Percentiles rank a stretch among this genome's conserved stretches.
These are phyloP conservation scores for Hydraecia micacea DNA, from an alignment of 2,888 invertebrate species.

Conservation along the genomic window DNA sequence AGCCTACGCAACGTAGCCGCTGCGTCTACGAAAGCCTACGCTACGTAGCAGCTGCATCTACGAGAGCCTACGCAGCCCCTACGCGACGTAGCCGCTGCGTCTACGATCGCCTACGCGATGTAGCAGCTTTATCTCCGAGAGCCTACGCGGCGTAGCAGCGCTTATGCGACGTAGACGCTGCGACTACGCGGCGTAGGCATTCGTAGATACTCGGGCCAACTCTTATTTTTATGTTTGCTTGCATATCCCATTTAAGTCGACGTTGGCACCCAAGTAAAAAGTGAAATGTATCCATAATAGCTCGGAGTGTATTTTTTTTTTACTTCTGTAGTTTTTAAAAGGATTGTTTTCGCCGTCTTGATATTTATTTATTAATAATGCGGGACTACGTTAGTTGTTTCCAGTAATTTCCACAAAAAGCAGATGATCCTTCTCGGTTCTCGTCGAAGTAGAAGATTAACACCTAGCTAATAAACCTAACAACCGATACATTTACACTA, in stretches of 20 bases:
- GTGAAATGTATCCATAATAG: background rate
- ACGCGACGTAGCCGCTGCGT: background rate
- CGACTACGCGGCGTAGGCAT: background rate
- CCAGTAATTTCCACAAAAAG: background rate
- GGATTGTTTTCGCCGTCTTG: fast-evolving
- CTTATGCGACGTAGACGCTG: background rate
- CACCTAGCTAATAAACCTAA: constrained; percentile 21
- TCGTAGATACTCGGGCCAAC: background rate
- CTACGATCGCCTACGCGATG: background rate
- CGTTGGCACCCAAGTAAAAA: background rate
- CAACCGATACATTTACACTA: constrained; percentile 22
- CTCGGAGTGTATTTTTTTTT: background rate
- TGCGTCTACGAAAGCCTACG: background rate
- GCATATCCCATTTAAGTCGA: background rate
- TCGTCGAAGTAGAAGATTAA: background rate
- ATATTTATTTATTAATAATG: background rate
- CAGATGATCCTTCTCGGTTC: background rate
- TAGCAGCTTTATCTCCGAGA: background rate
- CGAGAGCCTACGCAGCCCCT: background rate
- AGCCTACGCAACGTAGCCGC: background rate
- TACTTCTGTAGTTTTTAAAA: background rate
- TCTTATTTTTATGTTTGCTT: background rate
- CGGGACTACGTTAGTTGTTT: background rate
- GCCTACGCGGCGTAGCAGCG: background rate
- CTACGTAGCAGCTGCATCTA: background rate